A percentile compares a stretch with the other conserved stretches of the same genome.
These are phyloP conservation scores for Lasiommata megera DNA, from an alignment of 2,888 invertebrate genomes.

Conservation along the genomic window DNA sequence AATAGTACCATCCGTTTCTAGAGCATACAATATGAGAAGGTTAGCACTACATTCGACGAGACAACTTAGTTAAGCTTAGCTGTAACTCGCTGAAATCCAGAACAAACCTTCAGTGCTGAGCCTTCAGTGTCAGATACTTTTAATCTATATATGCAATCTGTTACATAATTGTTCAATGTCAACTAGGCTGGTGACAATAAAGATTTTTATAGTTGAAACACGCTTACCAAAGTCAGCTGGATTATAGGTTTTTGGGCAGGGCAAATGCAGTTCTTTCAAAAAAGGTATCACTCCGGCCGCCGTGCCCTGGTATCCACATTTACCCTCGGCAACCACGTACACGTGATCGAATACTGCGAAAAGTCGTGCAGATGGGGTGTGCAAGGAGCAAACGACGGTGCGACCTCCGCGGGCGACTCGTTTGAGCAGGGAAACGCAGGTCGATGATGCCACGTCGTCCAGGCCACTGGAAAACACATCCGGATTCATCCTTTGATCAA, in stretches of 20 bases:
- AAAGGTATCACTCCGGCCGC: conserved; percentile 91
- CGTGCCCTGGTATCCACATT: conserved; percentile 94
- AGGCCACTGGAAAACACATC: conserved; percentile 85
- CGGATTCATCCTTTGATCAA: too few species aligned
- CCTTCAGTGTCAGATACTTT: too few species aligned
- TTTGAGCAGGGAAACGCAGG: conserved; percentile 93
- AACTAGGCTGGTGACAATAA: too few species aligned
- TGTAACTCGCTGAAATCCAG: too few species aligned
- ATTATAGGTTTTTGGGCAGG: conserved; percentile 96
- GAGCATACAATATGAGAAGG: too few species aligned
- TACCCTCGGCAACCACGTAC: conserved; percentile 93
- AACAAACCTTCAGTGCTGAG: too few species aligned
- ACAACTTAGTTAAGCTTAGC: too few species aligned
- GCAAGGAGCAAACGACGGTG: conserved; percentile 96
- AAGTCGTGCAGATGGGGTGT: conserved; percentile 96
- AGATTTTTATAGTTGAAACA: neutral
- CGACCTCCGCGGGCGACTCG: conserved; percentile 92
- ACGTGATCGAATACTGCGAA: conserved; percentile 96
- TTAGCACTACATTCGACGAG: too few species aligned
- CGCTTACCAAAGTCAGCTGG: conserved; percentile 95
- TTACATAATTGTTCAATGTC: too few species aligned
- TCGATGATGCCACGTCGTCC: conserved; percentile 94
- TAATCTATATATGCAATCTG: too few species aligned
- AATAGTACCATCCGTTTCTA: too few species aligned
- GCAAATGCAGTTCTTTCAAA: conserved; percentile 86